Base-by-base conservation (phyloP, 1,140 invertebrate species). In the Drosophila funebris region DNA sequence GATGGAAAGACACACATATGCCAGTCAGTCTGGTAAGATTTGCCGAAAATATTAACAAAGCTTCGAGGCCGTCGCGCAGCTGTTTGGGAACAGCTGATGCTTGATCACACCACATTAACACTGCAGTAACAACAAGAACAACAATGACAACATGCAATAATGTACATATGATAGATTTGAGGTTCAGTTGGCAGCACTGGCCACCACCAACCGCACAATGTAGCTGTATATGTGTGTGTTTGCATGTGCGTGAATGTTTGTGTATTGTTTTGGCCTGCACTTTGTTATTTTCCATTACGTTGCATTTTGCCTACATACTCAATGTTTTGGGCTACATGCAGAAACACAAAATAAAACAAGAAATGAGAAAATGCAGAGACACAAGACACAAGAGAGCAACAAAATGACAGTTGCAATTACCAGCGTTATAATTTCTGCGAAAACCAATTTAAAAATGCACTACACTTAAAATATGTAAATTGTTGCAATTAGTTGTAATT, bases 401-500 rank as follows among this genome's bases (percentile, higher is more conserved):
- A 60, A 18, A 50, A 52, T 72, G 43, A 29, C 27, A 61, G 50
- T 29, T 69, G 37, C 41, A 61, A 58, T 61, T 62, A 36, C 48
- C 43, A 64, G 27, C 29, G 43, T 43, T 74, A 73, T 78, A 61
- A 72, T 56, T 70, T 37, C 9, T 62, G 48, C 22, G 33, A 46
- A 62, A 53, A 57, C 48, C 29, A 52, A 58, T 63, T 63, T 41
- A 44, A 13, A 62, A 56, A 56, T 58, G 70, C 52, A 60, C 27
- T 3, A 44, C 27, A 48, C 62, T 76, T 77, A 50, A 78, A 78
- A 73, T 78, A 87, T 88, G 82, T 78, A 88, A 87, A 88, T 87
- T 79, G 67, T 69, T 66, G 78, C 75, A 83, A 83, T 78, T 88
- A 88, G 73, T 87, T 87, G 61, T 72, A 88, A 76, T 88, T 88